Evolutionary conservation across 2,797 vertebrate species (phyloP).

Genomic region (Leptoclinus maculatus): DNA sequence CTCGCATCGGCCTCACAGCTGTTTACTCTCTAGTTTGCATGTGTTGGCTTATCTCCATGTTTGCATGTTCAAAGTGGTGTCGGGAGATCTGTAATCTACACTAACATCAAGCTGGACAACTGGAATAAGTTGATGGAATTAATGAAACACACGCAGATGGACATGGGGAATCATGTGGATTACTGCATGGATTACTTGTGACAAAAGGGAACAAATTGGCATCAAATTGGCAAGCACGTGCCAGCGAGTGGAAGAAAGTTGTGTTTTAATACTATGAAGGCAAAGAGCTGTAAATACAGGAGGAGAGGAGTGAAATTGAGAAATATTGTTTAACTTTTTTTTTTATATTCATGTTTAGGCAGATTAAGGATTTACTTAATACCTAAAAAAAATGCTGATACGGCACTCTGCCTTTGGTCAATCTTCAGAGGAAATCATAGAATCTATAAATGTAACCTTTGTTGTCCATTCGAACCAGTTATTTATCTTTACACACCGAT

Average conservation of each 20-base stretch:
- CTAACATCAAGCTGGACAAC: conserved; percentile 36
- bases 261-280: background rate
- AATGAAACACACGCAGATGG: conserved; percentile 53
- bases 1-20: conserved; percentile 16
- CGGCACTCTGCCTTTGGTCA: background rate
- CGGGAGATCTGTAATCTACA: conserved; percentile 53
- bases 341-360: background rate
- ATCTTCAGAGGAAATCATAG: too few relatives aligned
- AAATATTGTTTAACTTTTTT: background rate
- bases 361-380: background rate
- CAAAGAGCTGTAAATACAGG: background rate
- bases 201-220: conserved; percentile 24
- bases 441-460: too few relatives aligned
- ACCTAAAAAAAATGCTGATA: background rate
- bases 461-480: too few relatives aligned
- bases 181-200: conserved; percentile 30
- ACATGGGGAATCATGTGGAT: conserved; percentile 50
- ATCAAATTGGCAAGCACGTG: background rate
- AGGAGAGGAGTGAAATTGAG: background rate
- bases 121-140: conserved; percentile 41
- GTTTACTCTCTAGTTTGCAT: conserved; percentile 7
- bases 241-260: background rate
- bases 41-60: conserved; percentile 40
- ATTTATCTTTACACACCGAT: too few relatives aligned
- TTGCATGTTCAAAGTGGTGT: conserved; percentile 41